These are phyloP conservation scores for Sphaeridia pumilis DNA, from an alignment of 2,888 invertebrate genomes.

Conservation along the genomic window DNA sequence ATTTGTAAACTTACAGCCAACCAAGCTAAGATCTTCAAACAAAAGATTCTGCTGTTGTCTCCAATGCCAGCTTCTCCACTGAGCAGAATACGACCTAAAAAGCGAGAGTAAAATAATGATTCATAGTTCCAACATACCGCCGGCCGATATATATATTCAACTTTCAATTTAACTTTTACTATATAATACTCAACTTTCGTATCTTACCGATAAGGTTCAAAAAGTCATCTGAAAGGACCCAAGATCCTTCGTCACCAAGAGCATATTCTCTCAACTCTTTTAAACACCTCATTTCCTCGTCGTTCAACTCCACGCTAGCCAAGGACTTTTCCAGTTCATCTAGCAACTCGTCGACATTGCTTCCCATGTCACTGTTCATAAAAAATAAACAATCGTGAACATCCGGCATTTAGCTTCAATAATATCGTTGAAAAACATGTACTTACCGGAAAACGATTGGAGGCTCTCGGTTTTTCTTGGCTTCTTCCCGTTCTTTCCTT, in stretches of 20 bases:
- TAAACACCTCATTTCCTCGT: conserved; percentile 62
- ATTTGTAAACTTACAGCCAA: conserved; percentile 49
- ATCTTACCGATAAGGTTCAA: conserved; percentile 61
- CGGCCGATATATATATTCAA: too few relatives aligned
- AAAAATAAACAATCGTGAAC: background rate
- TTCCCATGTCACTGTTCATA: conserved; percentile 27
- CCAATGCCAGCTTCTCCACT: conserved; percentile 34
- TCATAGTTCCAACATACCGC: too few relatives aligned
- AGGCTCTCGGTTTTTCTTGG: conserved; percentile 60
- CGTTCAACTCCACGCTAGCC: conserved; percentile 57
- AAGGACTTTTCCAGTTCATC: conserved; percentile 53
- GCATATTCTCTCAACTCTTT: conserved; percentile 79
- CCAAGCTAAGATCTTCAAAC: conserved; percentile 59
- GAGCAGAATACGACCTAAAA: conserved; percentile 28
- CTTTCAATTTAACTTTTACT: too few relatives aligned
- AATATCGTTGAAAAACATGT: too few relatives aligned
- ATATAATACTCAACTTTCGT: too few relatives aligned
- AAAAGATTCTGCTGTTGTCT: conserved; percentile 51
- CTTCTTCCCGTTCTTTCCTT: conserved; percentile 54
- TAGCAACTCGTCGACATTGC: conserved; percentile 51
- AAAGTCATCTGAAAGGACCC: conserved; percentile 83
- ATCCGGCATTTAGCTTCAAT: background rate
- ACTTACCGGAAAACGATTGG: conserved; percentile 56
- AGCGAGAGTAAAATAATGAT: background rate
- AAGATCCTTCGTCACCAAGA: conserved; percentile 77